Base-by-base conservation (phyloP, 2,113 vertebrate species). In the Struthio camelus region DNA sequence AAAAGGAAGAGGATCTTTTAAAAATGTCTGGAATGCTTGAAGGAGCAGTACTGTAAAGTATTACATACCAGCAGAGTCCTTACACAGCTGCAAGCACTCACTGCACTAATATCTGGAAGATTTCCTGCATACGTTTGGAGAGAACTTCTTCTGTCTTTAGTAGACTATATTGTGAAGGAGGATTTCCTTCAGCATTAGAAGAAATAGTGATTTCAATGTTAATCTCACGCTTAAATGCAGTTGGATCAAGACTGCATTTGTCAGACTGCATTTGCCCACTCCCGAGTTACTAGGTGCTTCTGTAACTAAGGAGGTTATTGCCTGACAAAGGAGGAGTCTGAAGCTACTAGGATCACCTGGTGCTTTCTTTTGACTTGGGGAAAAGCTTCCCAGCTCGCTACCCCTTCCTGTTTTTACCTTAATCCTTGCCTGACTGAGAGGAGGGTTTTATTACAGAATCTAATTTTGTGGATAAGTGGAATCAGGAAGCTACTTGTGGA, bases 351-450 rank as follows among this genome's bases (percentile, higher is more conserved):
- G 42, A 54, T 6, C 20, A 17, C 3, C 5, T 50, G 27, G 34
- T 76, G 14, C 4, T 44, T 80, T 61, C 61, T 76, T 78, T 10
- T 17, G 54, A 7, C 27, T 23, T 70, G 46, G 46, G 54, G 6
- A 78, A 81, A 87, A 90, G 25, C 42, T 80, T 12, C 12, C 62
- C 30, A 59, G 34, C 30, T 91, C 83, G 46, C 34, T 83, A 84
- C 67, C 1, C 5, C 4, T 8, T 19, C 8, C 6, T 20, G 14
- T 28, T 61, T 44, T 11, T 1, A 11, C 4, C 13, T 20, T 14
- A 54, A 65, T 80, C 3, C 10, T 75, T 54, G 27, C 23, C 42
- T 82, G 46, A 90, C 90, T 76, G 90, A 88, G 66, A 40, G 7
- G 10, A 30, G 82, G 34, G 30, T 5, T 82, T 82, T 85, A 34